These are phyloP conservation scores for Hyalella azteca DNA, from an alignment of 2,888 invertebrate genomes.

Conservation along the genomic window DNA sequence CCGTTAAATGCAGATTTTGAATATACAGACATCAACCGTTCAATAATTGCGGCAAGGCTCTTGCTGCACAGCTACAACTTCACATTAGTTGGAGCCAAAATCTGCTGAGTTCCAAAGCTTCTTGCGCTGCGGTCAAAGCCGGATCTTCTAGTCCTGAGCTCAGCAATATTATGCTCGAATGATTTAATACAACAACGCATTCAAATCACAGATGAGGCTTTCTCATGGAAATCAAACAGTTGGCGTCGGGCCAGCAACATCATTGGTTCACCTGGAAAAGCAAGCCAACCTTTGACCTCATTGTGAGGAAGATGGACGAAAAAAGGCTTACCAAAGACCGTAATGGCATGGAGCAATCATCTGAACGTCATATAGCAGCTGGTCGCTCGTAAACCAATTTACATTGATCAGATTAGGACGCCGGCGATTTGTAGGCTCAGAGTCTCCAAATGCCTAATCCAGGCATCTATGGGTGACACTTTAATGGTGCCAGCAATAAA, in stretches of 20 bases:
- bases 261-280: neutral
- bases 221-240: conserved; percentile 4
- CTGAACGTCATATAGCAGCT: neutral
- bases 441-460: conserved; percentile 20
- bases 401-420: neutral
- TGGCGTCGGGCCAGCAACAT: neutral
- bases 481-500: conserved; percentile 16
- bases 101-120: too few relatives aligned
- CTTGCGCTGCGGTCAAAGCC: too few relatives aligned
- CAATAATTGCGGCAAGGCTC: too few relatives aligned
- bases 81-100: too few relatives aligned
- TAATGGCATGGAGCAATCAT: neutral
- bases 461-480: neutral
- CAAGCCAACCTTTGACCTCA: neutral
- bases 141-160: neutral
- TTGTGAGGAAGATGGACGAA: neutral
- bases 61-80: too few relatives aligned
- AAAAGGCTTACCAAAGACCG: neutral
- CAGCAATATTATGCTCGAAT: neutral
- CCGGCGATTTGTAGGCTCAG: neutral
- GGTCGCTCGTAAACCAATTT: neutral
- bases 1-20: too few relatives aligned
- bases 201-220: neutral
- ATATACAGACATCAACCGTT: too few relatives aligned
- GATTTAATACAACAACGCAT: neutral